Evolutionary conservation across 2,888 invertebrate species (phyloP).

Genomic region (Diabrotica balteata): DNA sequence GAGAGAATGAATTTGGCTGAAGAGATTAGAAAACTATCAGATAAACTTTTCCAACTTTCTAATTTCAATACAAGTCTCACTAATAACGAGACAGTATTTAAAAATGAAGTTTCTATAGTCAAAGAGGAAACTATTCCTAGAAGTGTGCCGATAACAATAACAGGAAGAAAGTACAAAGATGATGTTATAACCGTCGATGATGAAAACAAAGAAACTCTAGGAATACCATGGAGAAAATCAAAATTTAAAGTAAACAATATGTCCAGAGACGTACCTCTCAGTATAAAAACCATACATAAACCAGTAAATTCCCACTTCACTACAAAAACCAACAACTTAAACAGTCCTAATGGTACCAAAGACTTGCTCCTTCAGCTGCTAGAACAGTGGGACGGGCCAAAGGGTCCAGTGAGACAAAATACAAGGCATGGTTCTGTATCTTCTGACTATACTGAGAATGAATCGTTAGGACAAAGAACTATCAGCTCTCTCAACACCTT

Average conservation of each 20-base stretch:
- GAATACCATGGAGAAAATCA: slow-evolving; percentile 61
- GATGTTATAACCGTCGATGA: slow-evolving; percentile 42
- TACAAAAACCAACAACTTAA: slow-evolving; percentile 44
- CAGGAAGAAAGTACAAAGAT: slow-evolving; percentile 33
- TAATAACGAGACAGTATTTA: slow-evolving; percentile 32
- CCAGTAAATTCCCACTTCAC: slow-evolving; percentile 34
- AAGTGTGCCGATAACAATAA: slow-evolving; percentile 41
- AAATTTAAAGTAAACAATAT: slow-evolving; percentile 73
- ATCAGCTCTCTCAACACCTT: slow-evolving; percentile 84
- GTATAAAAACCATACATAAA: slow-evolving; percentile 43
- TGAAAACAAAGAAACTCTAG: slow-evolving; percentile 44
- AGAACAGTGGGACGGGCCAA: slow-evolving; percentile 78
- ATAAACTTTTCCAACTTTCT: slow-evolving; percentile 76
- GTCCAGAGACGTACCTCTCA: slow-evolving; percentile 70
- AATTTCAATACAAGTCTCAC: slow-evolving; percentile 58
- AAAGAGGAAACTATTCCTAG: slow-evolving; percentile 19
- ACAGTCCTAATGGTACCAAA: slow-evolving; percentile 75
- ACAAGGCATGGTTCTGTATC: slow-evolving; percentile 77
- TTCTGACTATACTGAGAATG: slow-evolving; percentile 72
- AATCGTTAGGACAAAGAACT: slow-evolving; percentile 76
- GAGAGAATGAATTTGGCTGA: slow-evolving; percentile 78
- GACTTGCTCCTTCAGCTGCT: slow-evolving; percentile 77
- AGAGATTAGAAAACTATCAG: slow-evolving; percentile 83
- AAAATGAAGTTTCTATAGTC: slow-evolving; percentile 11
- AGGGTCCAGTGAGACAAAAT: slow-evolving; percentile 62